Base-by-base conservation (phyloP, 2,888 invertebrate genomes). In the Lepidochitona cinerea region DNA sequence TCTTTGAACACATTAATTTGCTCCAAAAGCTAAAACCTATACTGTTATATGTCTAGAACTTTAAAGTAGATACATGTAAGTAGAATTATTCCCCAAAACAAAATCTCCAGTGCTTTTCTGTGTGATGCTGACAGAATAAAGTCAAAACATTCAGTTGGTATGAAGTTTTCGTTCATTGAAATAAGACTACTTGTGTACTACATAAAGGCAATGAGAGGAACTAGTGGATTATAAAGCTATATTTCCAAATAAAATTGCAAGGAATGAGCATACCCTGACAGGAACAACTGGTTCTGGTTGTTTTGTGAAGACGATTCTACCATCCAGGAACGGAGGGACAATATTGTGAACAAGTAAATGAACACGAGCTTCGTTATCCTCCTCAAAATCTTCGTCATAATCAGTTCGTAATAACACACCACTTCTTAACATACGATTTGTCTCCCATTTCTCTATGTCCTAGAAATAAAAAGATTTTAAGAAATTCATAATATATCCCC, bases 241-340 rank as follows among this genome's bases (percentile, higher is more conserved):
- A 37, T 26, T 26, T 64, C n/a, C n/a, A 5, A 64, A 29, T 32
- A 9, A 1, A 26, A 29, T n/a, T 5, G 9, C 9, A 37, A 37
- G 0, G 35, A 23, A 41, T 41, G 9, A 64, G 72, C 72, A 53
- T 88, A 93, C 93, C 93, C 93, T 92, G 37, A 97, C 96, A 18
- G 99, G 99, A 86, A 99, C 95, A n/a, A 99, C 97, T 0, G 99
- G 99, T 88, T 99, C 98, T 0, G 97, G 97, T 90, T 99, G 99
- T 87, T 99, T 99, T 0, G 99, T 99, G 91, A 99, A 99, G 0
- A 99, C 98, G 82, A 99, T 99, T 72, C 99, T 93, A 0, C 99
- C 99, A 91, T 99, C 99, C 1, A 99, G 92, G 92, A 99, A 99
- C 0, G 99, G 99, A 0, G 99, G 99, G 7, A 99, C 96, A 74